These are phyloP conservation scores for Crypturellus undulatus DNA, from an alignment of 2,113 vertebrate genomes.

Conservation along the genomic window DNA sequence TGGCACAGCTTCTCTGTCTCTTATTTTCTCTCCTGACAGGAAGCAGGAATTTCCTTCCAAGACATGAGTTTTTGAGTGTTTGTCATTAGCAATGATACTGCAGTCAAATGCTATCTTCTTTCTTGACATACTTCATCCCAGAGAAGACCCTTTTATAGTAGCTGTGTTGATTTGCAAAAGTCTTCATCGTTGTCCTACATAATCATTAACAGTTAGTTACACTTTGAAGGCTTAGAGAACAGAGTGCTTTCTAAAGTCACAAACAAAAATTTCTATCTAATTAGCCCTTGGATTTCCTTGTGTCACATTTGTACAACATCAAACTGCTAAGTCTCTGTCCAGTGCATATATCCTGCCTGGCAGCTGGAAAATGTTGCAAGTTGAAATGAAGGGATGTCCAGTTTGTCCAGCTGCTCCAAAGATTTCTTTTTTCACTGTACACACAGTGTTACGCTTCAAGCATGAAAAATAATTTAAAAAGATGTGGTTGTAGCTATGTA, in stretches of 20 bases:
- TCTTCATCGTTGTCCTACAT: not conserved
- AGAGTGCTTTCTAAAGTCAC: not conserved
- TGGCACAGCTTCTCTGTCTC: not conserved
- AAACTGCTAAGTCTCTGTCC: not conserved
- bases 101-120: not conserved
- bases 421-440: rapidly evolving
- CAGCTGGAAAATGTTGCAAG: not conserved
- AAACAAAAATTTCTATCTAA: not conserved
- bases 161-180: not conserved
- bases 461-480: not conserved
- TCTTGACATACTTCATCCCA: not conserved
- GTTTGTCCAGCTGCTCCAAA: not conserved
- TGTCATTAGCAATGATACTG: not conserved
- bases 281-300: not conserved
- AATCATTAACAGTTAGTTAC: not conserved
- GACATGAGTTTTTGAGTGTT: not conserved
- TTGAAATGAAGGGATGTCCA: not conserved
- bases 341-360: not conserved
- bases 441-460: not conserved
- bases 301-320: not conserved
- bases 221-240: not conserved
- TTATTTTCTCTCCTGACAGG: not conserved
- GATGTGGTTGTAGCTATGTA: not conserved
- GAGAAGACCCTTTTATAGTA: not conserved
- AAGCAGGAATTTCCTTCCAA: not conserved